Base-by-base conservation (phyloP, 2,888 invertebrate genomes). In the Salticus scenicus region DNA sequence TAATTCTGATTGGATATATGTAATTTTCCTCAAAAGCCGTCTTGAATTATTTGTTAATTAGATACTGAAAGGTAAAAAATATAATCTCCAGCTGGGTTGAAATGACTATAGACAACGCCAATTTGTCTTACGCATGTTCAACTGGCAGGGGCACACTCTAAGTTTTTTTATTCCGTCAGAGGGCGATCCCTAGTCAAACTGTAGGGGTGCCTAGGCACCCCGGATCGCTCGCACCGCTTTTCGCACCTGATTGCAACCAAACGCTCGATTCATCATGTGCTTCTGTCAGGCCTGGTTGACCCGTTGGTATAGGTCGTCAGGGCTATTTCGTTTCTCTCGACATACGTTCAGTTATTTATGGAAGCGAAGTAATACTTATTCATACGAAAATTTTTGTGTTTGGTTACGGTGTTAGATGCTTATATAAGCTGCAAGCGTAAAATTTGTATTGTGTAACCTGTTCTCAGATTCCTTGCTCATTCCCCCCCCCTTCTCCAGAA, bases 161-260 rank as follows among this genome's bases (percentile, higher is more conserved):
- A n/a, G n/a, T n/a, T n/a, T n/a, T n/a, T 24, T 24, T 71, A 20
- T 41, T 30, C 30, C 63, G 31, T 20, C 66, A 17, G 8, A 42
- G 67, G 33, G 30, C 80, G 57, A 57, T 57, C 64, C 72, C 33
- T 66, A 42, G 57, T 57, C 67, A 67, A 51, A 20, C 57, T 28
- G 5, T 17, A 27, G 41, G 69, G 57, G 71, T 47, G 64, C 69
- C 33, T 31, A 8, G 75, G 75, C 70, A 63, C 81, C 81, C 81
- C 31, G 81, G 70, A 28, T 17, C 42, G 70, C 41, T 33, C 70
- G 70, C 69, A 57, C 81, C 81, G 75, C 70, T 75, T 81, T 81
- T 81, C 75, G 69, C 75, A 70, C 74, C 69, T 70, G 69, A 69
- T 75, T 37, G 74, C 73, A 80, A 80, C 80, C 72, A 67, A 20